These are phyloP conservation scores for Criorhina ranunculi DNA, from an alignment of 2,888 invertebrate species.

Conservation along the genomic window DNA sequence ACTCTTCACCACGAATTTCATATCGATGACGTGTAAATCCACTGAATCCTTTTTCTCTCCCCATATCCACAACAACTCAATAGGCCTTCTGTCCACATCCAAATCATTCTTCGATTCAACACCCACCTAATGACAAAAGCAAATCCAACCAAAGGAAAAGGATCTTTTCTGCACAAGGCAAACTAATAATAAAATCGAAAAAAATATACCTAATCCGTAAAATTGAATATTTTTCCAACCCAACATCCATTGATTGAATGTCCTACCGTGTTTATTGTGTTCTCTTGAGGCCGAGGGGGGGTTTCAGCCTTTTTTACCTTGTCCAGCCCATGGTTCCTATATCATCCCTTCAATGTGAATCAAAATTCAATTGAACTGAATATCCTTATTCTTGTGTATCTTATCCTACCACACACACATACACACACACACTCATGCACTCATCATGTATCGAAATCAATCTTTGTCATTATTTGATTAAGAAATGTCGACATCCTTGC, in stretches of 20 bases:
- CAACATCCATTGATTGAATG: slow-evolving; percentile 50
- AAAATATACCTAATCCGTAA: slow-evolving; percentile 32
- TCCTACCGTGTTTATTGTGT: slow-evolving; percentile 28
- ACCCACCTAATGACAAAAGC: neutral
- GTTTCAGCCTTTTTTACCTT: slow-evolving; percentile 4
- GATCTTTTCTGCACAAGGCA: slow-evolving; percentile 3
- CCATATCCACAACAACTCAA: neutral
- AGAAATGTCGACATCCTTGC: slow-evolving; percentile 56
- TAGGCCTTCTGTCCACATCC: slow-evolving; percentile 8
- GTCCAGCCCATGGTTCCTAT: neutral
- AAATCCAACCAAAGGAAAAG: slow-evolving; percentile 9
- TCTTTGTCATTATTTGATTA: slow-evolving; percentile 71
- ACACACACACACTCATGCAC: slow-evolving; percentile 13
- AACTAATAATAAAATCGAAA: slow-evolving; percentile 24
- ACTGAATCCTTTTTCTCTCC: neutral
- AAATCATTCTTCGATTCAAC: neutral
- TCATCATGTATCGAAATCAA: slow-evolving; percentile 47
- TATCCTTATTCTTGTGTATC: slow-evolving; percentile 23
- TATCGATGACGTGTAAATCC: neutral
- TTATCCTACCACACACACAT: slow-evolving; percentile 16
- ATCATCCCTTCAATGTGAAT: slow-evolving; percentile 25
- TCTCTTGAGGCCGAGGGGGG: slow-evolving; percentile 6
- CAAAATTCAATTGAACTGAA: slow-evolving; percentile 46
- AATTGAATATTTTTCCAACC: slow-evolving; percentile 57
- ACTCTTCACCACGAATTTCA: neutral